These are phyloP conservation scores for Lasiurus borealis DNA, from an alignment of 2,113 vertebrate genomes.

Conservation along the genomic window DNA sequence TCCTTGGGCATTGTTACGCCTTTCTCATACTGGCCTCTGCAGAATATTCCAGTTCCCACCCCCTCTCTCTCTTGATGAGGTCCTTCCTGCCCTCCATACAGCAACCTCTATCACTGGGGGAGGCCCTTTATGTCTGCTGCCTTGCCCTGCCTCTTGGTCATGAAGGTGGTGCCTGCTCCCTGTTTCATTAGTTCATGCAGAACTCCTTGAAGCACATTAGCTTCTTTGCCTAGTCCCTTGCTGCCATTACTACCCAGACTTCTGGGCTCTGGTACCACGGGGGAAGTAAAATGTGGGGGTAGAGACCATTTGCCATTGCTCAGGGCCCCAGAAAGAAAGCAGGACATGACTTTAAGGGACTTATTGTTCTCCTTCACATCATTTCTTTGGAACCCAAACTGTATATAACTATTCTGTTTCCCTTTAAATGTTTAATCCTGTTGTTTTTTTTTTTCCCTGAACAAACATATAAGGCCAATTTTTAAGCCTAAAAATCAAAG, in stretches of 20 bases:
- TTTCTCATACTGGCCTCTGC: background rate
- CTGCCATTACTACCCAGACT: background rate
- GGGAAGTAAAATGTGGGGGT: background rate
- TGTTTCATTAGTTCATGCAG: background rate
- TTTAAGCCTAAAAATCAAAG: constrained; percentile 34
- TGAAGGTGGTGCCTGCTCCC: background rate
- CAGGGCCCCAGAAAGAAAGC: background rate
- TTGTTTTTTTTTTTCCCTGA: background rate
- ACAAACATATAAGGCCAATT: background rate
- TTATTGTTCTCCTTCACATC: background rate
- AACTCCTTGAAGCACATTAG: rapidly evolving
- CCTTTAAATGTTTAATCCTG: background rate
- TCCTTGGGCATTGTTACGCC: background rate
- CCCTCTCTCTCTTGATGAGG: background rate
- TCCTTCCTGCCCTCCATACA: background rate
- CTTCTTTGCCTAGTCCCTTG: background rate
- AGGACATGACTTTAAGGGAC: background rate
- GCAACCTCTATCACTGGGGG: background rate
- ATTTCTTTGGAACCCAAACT: background rate
- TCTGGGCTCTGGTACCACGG: too few species aligned
- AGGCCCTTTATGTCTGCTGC: background rate
- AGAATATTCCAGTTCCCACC: background rate
- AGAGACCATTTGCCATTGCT: background rate
- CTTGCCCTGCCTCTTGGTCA: background rate
- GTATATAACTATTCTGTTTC: background rate